phyloP scores from a whole-genome alignment of 2,888 invertebrate genomes.

The Ormyrus pomaceus region DNA sequence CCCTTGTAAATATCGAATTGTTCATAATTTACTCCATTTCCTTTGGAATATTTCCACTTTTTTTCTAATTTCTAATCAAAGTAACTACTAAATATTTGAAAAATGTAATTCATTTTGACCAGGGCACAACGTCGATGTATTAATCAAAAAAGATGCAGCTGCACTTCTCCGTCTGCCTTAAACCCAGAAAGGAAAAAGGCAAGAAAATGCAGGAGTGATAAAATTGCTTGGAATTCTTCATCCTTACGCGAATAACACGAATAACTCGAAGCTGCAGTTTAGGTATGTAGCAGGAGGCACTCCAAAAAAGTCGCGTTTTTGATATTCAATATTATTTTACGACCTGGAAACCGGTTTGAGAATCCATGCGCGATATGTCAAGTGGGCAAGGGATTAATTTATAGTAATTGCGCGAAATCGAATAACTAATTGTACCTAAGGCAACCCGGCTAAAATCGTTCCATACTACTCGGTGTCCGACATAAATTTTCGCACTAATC shows the following conservation, averaged over 20 bases:
- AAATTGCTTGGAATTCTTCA: conserved; percentile 31
- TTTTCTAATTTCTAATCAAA: too few relatives aligned
- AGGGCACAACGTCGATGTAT: too few relatives aligned
- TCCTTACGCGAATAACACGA: not conserved
- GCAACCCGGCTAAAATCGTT: not conserved
- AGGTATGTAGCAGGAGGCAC: conserved; percentile 23
- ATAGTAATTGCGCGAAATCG: conserved; percentile 44
- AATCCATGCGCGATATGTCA: conserved; percentile 10
- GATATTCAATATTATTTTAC: conserved; percentile 21
- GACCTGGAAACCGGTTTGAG: conserved; percentile 39
- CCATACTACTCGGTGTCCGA: not conserved
- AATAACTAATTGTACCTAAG: conserved; percentile 36
- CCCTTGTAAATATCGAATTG: too few relatives aligned
- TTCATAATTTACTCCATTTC: too few relatives aligned
- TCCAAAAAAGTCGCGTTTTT: conserved; percentile 14
- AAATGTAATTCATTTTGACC: too few relatives aligned
- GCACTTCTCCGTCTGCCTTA: not conserved
- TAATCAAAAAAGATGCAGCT: too few relatives aligned
- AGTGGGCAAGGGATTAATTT: conserved; percentile 41
- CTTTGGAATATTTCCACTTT: too few relatives aligned
- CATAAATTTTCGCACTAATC: too few relatives aligned
- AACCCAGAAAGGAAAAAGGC: conserved; percentile 12
- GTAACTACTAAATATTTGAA: too few relatives aligned
- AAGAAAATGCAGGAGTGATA: conserved; percentile 13
- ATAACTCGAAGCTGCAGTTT: conserved; percentile 22